These are phyloP conservation scores for Epistrophe eligans DNA, from an alignment of 2,888 invertebrate genomes.

Conservation along the genomic window DNA sequence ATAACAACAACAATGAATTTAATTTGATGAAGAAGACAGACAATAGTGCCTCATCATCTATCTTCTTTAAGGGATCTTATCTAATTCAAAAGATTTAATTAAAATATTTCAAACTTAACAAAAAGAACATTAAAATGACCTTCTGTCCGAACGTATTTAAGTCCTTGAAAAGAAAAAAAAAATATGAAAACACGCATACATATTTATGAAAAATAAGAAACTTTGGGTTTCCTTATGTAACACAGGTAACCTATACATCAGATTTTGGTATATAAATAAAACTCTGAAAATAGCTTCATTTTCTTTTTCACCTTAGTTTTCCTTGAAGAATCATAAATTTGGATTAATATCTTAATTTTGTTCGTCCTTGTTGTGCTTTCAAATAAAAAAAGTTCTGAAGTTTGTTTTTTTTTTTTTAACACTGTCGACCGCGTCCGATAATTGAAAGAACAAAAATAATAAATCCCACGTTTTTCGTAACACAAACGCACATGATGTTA, in stretches of 20 bases:
- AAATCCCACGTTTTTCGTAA: slow-evolving; percentile 48
- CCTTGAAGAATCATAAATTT: slow-evolving; percentile 23
- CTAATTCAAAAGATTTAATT: no score
- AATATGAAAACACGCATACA: no score
- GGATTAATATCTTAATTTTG: slow-evolving; percentile 70
- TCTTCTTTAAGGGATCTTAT: no score
- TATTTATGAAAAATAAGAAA: neutral
- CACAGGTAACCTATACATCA: neutral
- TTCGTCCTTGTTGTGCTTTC: slow-evolving; percentile 43
- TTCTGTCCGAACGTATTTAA: no score
- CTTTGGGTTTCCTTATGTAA: neutral
- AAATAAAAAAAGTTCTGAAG: slow-evolving; percentile 5
- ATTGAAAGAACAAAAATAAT: slow-evolving; percentile 55
- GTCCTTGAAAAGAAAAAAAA: no score
- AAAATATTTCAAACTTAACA: no score
- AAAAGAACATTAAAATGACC: no score
- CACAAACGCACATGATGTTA: slow-evolving; percentile 6
- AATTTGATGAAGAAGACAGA: no score
- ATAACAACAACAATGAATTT: no score
- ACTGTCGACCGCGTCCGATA: slow-evolving; percentile 28
- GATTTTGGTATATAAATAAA: neutral
- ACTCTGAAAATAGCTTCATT: neutral
- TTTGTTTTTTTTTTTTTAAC: neutral
- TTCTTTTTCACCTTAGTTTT: slow-evolving; percentile 4
- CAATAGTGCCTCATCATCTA: no score